These are phyloP conservation scores for Gastrophysa polygoni DNA, from an alignment of 2,888 invertebrate genomes.

Conservation along the genomic window DNA sequence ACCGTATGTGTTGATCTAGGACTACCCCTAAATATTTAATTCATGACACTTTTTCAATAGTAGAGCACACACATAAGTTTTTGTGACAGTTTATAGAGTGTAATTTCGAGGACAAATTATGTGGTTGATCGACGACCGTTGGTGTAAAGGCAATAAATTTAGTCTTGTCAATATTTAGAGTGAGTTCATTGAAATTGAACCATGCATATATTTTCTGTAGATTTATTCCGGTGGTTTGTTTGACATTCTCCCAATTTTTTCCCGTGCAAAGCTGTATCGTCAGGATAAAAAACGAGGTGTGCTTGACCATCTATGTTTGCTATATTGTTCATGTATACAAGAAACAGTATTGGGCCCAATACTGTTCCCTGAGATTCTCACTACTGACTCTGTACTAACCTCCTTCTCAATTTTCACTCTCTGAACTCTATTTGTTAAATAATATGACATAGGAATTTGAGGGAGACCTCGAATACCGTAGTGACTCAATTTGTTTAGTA, in stretches of 20 bases:
- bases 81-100: background rate
- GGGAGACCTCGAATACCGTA: background rate
- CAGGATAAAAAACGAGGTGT: background rate
- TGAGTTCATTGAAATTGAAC: background rate
- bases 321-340: no score
- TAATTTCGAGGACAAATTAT: background rate
- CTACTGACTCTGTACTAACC: background rate
- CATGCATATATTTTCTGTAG: background rate
- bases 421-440: background rate
- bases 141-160: background rate
- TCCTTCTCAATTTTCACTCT: background rate
- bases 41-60: background rate
- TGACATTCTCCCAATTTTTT: background rate
- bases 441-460: background rate
- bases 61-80: background rate
- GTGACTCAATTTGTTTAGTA: background rate
- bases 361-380: background rate
- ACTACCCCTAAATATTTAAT: constrained; percentile 1
- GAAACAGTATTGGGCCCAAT: background rate
- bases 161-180: background rate
- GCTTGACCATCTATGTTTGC: background rate
- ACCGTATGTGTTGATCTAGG: background rate
- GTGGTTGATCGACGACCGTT: background rate
- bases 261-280: background rate
- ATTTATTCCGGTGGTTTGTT: background rate